These are phyloP conservation scores for Theocolax elegans DNA, from an alignment of 1,140 invertebrate genomes.

Conservation along the genomic window DNA sequence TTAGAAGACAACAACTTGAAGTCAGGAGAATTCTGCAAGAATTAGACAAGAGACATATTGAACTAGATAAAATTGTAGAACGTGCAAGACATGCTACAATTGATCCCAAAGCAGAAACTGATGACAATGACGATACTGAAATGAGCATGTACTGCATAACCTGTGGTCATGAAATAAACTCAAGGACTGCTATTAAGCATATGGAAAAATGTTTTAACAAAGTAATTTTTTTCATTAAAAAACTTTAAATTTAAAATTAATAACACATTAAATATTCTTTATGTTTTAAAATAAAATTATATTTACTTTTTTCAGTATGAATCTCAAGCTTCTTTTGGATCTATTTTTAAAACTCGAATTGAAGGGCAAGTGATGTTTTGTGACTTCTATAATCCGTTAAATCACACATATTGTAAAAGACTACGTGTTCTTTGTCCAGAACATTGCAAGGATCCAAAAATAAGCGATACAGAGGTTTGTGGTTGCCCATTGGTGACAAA, in stretches of 20 bases:
- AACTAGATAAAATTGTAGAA: conserved; percentile 86
- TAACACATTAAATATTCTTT: not conserved
- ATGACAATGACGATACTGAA: conserved; percentile 83
- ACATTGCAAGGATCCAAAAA: conserved; percentile 96
- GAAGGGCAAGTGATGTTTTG: conserved; percentile 98
- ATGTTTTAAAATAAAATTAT: not conserved
- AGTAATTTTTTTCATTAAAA: conserved; percentile 57
- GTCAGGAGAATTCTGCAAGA: conserved; percentile 81
- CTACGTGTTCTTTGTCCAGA: conserved; percentile 96
- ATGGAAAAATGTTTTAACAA: conserved; percentile 97
- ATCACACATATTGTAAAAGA: conserved; percentile 95
- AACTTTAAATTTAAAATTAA: conserved; percentile 26
- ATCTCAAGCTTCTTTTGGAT: conserved; percentile 96
- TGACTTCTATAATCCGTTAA: conserved; percentile 92
- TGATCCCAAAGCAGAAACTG: conserved; percentile 72
- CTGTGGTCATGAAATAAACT: conserved; percentile 93
- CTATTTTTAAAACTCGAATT: conserved; percentile 92
- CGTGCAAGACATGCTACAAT: conserved; percentile 77
- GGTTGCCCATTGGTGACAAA: conserved; percentile 89
- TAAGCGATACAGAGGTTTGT: conserved; percentile 86
- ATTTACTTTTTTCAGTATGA: conserved; percentile 77
- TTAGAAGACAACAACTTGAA: conserved; percentile 81
- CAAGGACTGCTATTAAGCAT: conserved; percentile 88
- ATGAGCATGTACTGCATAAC: conserved; percentile 95
- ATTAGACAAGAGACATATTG: conserved; percentile 79